A percentile compares a stretch with the other conserved stretches of the same genome.
Conservation (phyloP, 2,113 vertebrate genomes). For the Ceuthmochares aereus region DNA sequence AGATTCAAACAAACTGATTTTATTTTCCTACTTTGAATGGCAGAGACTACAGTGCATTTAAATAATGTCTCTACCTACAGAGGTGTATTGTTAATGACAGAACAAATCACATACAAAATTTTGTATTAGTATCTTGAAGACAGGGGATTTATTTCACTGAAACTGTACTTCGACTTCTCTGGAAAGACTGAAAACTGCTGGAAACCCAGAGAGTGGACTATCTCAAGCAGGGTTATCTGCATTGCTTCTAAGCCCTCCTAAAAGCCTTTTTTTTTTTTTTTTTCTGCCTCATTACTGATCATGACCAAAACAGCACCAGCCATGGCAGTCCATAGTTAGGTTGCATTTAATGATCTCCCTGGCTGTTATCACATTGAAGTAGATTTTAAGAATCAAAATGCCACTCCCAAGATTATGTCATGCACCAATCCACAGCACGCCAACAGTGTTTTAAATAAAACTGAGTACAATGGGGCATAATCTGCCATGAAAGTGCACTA, state of each 20-base stretch:
- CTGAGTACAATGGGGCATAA: background rate
- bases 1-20: background rate
- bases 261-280: background rate
- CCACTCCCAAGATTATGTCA: background rate
- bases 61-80: background rate
- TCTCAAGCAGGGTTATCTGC: background rate
- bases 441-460: background rate
- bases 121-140: background rate
- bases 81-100: background rate
- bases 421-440: rapidly evolving
- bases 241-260: background rate
- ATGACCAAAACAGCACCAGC: background rate
- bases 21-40: background rate
- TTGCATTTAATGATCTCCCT: background rate
- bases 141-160: rapidly evolving
- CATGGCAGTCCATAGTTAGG: background rate
- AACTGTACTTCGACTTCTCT: background rate
- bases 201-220: background rate
- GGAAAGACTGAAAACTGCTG: background rate
- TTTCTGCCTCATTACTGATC: background rate
- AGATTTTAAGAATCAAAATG: background rate
- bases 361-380: rapidly evolving
- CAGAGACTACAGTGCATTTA: background rate
- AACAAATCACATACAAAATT: background rate
- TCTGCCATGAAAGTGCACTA: background rate